Conservation (phyloP, 2,113 vertebrate genomes). For the Poeciliopsis prolifica region DNA sequence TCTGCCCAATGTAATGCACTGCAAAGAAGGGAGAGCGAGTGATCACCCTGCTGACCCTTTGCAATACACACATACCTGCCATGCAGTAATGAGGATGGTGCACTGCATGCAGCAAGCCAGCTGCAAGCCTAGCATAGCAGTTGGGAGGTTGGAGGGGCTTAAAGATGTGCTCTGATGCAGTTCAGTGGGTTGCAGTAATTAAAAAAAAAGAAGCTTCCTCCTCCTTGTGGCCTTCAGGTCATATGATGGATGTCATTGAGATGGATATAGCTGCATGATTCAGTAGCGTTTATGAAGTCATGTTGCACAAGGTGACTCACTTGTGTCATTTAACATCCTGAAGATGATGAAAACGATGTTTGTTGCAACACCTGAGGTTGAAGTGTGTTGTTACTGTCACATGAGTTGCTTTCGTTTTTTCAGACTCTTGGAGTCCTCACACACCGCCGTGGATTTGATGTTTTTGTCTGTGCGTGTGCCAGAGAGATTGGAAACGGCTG, state of each 20-base stretch:
- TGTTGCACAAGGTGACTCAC: slow-evolving; percentile 2
- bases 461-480: too few relatives aligned
- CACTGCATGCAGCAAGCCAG: slow-evolving; percentile 46
- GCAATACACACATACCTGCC: slow-evolving; percentile 34
- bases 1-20: slow-evolving; percentile 8
- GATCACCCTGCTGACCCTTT: slow-evolving; percentile 29
- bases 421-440: not conserved
- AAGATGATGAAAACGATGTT: not conserved
- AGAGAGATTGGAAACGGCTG: too few relatives aligned
- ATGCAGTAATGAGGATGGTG: slow-evolving; percentile 37
- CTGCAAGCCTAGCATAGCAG: slow-evolving; percentile 50
- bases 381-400: not conserved
- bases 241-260: slow-evolving; percentile 34
- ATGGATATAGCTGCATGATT: slow-evolving; percentile 45
- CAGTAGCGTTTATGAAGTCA: slow-evolving; percentile 5
- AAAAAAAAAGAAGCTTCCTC: slow-evolving; percentile 35
- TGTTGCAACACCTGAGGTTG: too few relatives aligned
- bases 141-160: slow-evolving; percentile 31
- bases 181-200: slow-evolving; percentile 36
- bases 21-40: not conserved
- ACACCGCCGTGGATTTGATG: too few relatives aligned
- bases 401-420: not conserved
- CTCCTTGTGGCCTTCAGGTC: slow-evolving; percentile 38
- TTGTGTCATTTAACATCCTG: not conserved
- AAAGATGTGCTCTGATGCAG: slow-evolving; percentile 43